These are phyloP conservation scores for Ictalurus furcatus DNA, from an alignment of 2,113 vertebrate genomes.

Conservation along the genomic window DNA sequence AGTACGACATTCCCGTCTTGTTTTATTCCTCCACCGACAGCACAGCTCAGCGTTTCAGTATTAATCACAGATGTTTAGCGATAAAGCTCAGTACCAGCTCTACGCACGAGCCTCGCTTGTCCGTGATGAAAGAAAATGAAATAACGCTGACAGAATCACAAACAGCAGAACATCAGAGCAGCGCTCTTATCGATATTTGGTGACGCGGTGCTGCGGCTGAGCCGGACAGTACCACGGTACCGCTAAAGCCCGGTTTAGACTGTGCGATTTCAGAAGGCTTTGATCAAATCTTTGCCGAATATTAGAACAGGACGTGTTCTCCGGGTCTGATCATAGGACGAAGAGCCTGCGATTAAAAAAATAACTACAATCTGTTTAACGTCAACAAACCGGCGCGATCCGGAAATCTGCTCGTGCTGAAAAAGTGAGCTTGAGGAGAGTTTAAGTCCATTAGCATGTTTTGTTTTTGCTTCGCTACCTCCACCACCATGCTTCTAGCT, in stretches of 20 bases:
- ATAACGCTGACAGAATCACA: not conserved
- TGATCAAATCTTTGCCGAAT: not conserved
- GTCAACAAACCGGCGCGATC: not conserved
- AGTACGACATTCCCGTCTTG: too few relatives aligned
- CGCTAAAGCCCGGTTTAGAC: not conserved
- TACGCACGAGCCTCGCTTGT: not conserved
- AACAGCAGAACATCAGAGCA: not conserved
- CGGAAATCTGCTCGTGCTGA: not conserved
- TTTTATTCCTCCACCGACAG: not conserved
- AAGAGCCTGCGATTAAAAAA: not conserved
- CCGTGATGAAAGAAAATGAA: not conserved
- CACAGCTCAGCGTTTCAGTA: not conserved
- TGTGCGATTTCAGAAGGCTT: not conserved
- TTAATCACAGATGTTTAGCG: conserved; percentile 6
- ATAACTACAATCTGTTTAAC: not conserved
- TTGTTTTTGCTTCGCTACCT: not conserved
- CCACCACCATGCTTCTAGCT: not conserved
- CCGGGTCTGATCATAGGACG: not conserved
- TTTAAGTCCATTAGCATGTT: not conserved
- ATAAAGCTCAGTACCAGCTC: not conserved
- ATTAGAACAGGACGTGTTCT: not conserved
- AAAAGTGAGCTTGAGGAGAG: not conserved
- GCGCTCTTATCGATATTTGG: not conserved
- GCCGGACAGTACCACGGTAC: not conserved
- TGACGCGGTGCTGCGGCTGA: not conserved